A percentile compares a stretch with the other conserved stretches of the same genome.
phyloP scores from a whole-genome alignment of 2,113 vertebrate species.

The Taurulus bubalis region DNA sequence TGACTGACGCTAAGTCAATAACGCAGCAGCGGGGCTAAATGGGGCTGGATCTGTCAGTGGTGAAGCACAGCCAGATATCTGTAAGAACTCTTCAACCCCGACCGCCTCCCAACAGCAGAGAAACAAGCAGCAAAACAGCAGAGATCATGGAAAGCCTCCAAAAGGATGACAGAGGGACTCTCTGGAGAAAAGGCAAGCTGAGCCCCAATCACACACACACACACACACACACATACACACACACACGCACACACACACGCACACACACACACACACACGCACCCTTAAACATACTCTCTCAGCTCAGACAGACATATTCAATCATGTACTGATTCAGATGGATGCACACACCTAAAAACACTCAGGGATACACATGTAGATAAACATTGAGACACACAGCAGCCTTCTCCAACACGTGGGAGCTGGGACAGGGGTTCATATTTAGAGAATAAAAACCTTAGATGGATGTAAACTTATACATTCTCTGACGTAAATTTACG shows the following conservation, averaged over 20 bases:
- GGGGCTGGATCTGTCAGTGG: constrained; percentile 63
- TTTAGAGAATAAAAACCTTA: background rate
- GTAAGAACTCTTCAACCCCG: constrained; percentile 60
- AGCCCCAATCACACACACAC: constrained; percentile 24
- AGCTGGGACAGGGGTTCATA: background rate
- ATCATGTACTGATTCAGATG: constrained; percentile 10
- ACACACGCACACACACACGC: background rate
- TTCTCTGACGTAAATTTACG: background rate
- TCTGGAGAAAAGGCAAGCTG: background rate
- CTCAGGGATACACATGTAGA: background rate
- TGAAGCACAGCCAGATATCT: constrained; percentile 56
- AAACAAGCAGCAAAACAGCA: constrained; percentile 40
- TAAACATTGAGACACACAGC: background rate
- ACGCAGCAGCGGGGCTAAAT: constrained; percentile 31
- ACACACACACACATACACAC: constrained; percentile 14
- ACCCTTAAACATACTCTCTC: constrained; percentile 12
- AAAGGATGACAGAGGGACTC: constrained; percentile 58
- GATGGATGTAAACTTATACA: background rate
- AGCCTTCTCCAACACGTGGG: background rate
- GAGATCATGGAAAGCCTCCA: constrained; percentile 58
- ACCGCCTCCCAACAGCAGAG: constrained; percentile 24
- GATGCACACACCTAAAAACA: background rate
- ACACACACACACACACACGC: constrained; percentile 10
- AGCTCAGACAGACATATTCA: constrained; percentile 24
- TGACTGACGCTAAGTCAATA: constrained; percentile 61